Base-by-base conservation (phyloP, 2,113 vertebrate species). In the Istiophorus platypterus region DNA sequence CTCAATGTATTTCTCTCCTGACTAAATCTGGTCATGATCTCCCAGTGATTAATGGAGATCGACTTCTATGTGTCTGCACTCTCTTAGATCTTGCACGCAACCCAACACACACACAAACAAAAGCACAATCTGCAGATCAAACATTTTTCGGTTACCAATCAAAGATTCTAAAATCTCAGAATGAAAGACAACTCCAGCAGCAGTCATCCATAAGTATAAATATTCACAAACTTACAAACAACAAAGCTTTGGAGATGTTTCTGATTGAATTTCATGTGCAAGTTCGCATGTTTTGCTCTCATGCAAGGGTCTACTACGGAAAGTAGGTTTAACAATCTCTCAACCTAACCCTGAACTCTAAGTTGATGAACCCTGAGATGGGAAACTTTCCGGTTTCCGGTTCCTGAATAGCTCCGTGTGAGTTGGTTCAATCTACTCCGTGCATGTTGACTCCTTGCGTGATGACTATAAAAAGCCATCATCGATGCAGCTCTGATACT, bases 21-120 rank as follows among this genome's bases (percentile, higher is more conserved):
- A 14, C 22, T 61, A 7, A 39, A 75, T 78, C 61, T 58, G 58
- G 11, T 34, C 78, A 66, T 51, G 54, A 81, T 83, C 73, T 80
- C 62, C n/a, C 57, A 0, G 7, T 82, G 76, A 85, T 78, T 77
- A 61, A 84, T 41, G 57, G 29, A 66, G 77, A 82, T 76, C 45
- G 78, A 49, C 61, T 78, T 87, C 73, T 62, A 57, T 37, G 20
- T 85, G 26, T 64, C 72, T 72, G 77, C 41, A 63, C 69, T 63
- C 24, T 42, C 57, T 67, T 37, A 13, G 42, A 20, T 69, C 56
- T 57, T 29, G 26, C 49, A 81, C 7, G 5, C 70, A 63, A 65
- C 31, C 47, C 4, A 13, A 27, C 27, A 74, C 58, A 29, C 71
- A 73, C 37, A 57, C 18, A 57, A 45, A 72, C 51, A 69, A 39